These are phyloP conservation scores for Cyanoramphus novaezelandiae DNA, from an alignment of 2,113 vertebrate genomes.

Conservation along the genomic window DNA sequence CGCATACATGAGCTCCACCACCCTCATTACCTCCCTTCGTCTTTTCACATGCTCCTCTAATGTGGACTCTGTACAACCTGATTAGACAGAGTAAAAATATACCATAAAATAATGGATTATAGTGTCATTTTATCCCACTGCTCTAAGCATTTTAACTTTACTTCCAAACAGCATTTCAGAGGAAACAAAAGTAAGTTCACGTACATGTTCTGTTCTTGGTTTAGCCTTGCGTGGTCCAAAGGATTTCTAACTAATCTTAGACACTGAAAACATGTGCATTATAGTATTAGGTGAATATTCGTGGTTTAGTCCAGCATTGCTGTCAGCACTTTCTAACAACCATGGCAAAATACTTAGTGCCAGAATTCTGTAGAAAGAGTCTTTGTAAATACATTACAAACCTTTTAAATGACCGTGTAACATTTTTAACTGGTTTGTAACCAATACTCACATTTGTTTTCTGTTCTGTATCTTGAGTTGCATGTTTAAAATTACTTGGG, in stretches of 20 bases:
- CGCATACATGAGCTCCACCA: background rate
- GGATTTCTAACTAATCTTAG: constrained; percentile 17
- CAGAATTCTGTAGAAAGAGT: background rate
- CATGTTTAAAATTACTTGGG: background rate
- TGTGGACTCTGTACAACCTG: background rate
- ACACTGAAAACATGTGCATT: background rate
- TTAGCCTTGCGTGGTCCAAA: background rate
- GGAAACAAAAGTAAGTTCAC: background rate
- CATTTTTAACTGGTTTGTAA: background rate
- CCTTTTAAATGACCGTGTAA: background rate
- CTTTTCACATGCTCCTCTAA: background rate
- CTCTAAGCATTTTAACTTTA: background rate
- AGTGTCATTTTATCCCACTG: background rate
- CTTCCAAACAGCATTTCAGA: background rate
- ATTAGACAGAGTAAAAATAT: background rate
- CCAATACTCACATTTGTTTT: background rate
- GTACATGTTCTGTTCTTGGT: background rate
- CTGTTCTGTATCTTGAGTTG: background rate
- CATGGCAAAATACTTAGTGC: background rate
- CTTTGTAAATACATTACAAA: background rate
- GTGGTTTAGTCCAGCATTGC: background rate
- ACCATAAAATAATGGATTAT: background rate
- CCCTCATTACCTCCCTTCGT: background rate
- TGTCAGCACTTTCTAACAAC: background rate
- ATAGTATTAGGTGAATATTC: background rate